A percentile compares a stretch with the other conserved stretches of the same genome.
Conservation (phyloP, 2,113 vertebrate species). For the Stegostoma tigrinum region DNA sequence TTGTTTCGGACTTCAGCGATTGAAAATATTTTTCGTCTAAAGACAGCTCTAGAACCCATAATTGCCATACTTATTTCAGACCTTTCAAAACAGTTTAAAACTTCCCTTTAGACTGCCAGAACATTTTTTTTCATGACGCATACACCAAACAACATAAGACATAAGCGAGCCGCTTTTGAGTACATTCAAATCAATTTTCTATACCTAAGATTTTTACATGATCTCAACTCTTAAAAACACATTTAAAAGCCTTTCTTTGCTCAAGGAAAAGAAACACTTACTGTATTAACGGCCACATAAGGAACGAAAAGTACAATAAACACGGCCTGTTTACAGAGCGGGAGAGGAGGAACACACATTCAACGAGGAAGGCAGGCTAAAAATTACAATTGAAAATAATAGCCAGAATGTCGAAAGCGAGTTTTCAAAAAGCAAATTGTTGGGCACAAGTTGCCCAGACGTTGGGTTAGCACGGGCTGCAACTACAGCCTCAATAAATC, state of each 20-base stretch:
- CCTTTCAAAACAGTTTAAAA: background rate
- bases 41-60: background rate
- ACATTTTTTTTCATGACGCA: background rate
- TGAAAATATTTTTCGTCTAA: background rate
- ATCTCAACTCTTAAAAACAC: background rate
- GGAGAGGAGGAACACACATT: background rate
- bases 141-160: background rate
- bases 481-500: background rate
- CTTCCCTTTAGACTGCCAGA: background rate
- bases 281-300: background rate
- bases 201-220: background rate
- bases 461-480: background rate
- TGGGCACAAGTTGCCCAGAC: background rate
- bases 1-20: background rate
- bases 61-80: background rate
- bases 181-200: background rate
- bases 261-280: background rate
- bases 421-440: background rate
- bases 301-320: background rate
- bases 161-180: background rate
- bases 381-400: background rate
- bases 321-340: background rate
- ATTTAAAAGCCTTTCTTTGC: background rate
- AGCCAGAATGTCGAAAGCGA: background rate
- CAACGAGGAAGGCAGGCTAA: background rate